These are phyloP conservation scores for Cirrhinus molitorella DNA, from an alignment of 2,797 vertebrate species.

Conservation along the genomic window DNA sequence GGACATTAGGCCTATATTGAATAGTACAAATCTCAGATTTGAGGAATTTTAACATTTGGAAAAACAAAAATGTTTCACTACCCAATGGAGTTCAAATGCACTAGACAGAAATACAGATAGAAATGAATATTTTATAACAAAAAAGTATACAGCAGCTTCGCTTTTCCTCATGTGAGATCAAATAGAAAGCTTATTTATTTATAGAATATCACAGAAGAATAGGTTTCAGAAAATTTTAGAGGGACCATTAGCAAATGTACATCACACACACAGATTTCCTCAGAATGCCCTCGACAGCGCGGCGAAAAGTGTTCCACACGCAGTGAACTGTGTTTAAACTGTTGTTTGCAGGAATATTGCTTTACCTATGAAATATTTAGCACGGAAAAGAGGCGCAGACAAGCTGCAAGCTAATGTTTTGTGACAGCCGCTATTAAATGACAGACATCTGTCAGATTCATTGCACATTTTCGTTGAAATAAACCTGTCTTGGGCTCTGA, in stretches of 20 bases:
- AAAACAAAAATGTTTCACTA: neutral
- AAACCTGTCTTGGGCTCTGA: neutral
- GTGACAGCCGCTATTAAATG: slow-evolving; percentile 75
- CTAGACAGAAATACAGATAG: neutral
- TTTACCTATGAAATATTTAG: slow-evolving; percentile 80
- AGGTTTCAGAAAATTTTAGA: slow-evolving; percentile 27
- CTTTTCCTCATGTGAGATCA: neutral
- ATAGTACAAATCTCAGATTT: neutral
- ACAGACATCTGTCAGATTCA: slow-evolving; percentile 60
- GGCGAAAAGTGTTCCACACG: slow-evolving; percentile 61
- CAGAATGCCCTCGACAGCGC: slow-evolving; percentile 7
- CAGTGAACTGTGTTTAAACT: slow-evolving; percentile 78
- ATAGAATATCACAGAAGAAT: slow-evolving; percentile 45
- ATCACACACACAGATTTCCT: slow-evolving; percentile 23
- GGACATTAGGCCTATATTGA: neutral
- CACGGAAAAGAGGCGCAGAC: slow-evolving; percentile 68
- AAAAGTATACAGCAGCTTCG: slow-evolving; percentile 31
- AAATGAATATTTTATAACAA: slow-evolving; percentile 42
- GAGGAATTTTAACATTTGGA: slow-evolving; percentile 1
- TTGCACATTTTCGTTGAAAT: slow-evolving; percentile 6
- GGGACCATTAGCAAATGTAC: neutral
- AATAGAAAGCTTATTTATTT: slow-evolving; percentile 46
- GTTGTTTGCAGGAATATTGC: slow-evolving; percentile 78
- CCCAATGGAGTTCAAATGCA: slow-evolving; percentile 10
- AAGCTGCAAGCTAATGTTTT: slow-evolving; percentile 72